Evolutionary conservation across 2,888 invertebrate species (phyloP), one percentile per base, ranked within the genome.

Genomic region (Lordiphosa andalusiaca): DNA sequence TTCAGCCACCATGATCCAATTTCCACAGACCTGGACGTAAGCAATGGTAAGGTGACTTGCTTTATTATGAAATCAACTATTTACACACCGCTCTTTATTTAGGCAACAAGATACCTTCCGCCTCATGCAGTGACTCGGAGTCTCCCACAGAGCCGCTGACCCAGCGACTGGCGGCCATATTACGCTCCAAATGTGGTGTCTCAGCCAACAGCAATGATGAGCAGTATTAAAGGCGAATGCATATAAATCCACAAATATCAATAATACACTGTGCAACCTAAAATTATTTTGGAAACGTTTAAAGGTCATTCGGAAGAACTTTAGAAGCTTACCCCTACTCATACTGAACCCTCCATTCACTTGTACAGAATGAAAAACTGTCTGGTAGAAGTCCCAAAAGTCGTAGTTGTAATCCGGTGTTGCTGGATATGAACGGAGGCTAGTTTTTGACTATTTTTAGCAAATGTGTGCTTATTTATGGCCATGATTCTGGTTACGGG

Each of bases 121-220:
- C 89, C 35, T 90, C 90, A 3, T 89, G 90, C 81, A 90, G 90
- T 67, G 89, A 90, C 48, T 89, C 89, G 16, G 89, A 89, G 56
- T 90, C 89, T 6, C 89, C 89, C 51, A 90, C 89, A 53, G 89
- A 89, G 64, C 89, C 89, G 38, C 71, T 89, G 23, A 89, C 89
- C 9, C 89, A 89, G 59, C 85, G 90, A 30, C 69, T 90, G 63
- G 90, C 88, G 4, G 90, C 90, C 50, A 89, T 90, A 36, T 67
- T 89, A 36, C 85, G 86, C 35, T 89, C 89, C 46, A 90, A 90
- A 49, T 90, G 89, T 69, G 88, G 88, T 13, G 87, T 88, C 0
- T 85, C 86, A 19, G 65, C 71, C 61, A 71, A 56, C 9, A 72
- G 59, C 6, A 60, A 63, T 9, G 77, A 74, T 39, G 69, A 68